Conservation (phyloP, 2,888 invertebrate species). For the Synergus gifuensis region DNA sequence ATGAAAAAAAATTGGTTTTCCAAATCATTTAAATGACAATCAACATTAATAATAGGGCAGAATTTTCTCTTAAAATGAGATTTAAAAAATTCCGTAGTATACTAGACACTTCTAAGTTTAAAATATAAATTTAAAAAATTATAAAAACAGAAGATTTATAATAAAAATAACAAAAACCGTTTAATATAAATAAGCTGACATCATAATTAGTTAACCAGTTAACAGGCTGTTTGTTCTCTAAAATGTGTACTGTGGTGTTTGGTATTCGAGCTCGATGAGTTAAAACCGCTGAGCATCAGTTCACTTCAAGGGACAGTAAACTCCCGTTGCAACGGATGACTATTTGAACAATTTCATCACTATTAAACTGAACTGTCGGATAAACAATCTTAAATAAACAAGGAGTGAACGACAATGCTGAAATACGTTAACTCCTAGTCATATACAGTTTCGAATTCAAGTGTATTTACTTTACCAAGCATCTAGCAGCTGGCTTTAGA, state of each 20-base stretch:
- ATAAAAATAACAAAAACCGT: too few species aligned
- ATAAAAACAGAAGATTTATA: too few species aligned
- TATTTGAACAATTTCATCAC: constrained; percentile 36
- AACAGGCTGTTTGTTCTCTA: constrained; percentile 5
- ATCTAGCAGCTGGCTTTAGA: background rate
- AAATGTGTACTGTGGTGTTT: constrained; percentile 11
- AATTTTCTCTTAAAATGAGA: too few species aligned
- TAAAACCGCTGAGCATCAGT: constrained; percentile 35
- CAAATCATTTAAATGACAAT: too few species aligned
- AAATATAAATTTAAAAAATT: too few species aligned
- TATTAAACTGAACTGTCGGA: background rate
- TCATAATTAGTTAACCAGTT: constrained; percentile 24
- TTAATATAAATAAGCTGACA: background rate
- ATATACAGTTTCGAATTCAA: constrained; percentile 25
- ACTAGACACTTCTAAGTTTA: too few species aligned
- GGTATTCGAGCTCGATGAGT: constrained; percentile 13
- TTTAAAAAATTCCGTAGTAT: too few species aligned
- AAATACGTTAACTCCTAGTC: background rate
- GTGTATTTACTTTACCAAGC: constrained; percentile 29
- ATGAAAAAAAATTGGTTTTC: too few species aligned
- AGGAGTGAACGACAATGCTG: constrained; percentile 16
- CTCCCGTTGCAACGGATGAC: constrained; percentile 1
- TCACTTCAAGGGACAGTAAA: constrained; percentile 19
- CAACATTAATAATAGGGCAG: too few species aligned
- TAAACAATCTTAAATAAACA: constrained; percentile 41